Evolutionary conservation across 2,888 invertebrate genomes (phyloP).

Genomic region (Phalera bucephala): DNA sequence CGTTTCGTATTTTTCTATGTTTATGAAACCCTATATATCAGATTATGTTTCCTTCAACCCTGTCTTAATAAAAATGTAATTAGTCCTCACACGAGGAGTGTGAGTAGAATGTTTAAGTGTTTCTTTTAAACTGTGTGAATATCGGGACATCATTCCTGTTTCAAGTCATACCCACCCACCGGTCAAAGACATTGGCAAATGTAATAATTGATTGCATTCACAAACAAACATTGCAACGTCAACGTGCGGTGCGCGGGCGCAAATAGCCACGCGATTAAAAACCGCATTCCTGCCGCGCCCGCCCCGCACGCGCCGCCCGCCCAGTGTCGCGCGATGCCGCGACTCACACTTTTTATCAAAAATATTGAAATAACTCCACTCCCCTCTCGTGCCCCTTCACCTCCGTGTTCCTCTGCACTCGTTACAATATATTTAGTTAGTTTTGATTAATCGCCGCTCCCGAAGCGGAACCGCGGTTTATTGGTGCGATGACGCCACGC

Average conservation of each 20-base stretch:
- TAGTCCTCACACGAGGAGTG: no score
- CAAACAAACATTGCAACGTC: background rate
- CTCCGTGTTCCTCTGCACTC: background rate
- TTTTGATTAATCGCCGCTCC: background rate
- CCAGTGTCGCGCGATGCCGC: conserved; percentile 2
- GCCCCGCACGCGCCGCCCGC: no score
- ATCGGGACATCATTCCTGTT: no score
- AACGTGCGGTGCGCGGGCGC: background rate
- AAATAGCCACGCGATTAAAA: conserved; percentile 15
- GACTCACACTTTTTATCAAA: conserved; percentile 8
- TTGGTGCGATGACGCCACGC: background rate
- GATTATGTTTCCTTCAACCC: no score
- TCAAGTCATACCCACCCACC: no score
- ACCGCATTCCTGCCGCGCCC: conserved; percentile 15
- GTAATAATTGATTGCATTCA: no score
- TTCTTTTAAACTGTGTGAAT: no score
- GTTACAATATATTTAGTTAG: conserved; percentile 1
- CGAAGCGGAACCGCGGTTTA: background rate
- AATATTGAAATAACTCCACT: conserved; percentile 8
- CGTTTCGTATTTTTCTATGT: no score
- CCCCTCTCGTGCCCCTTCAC: background rate
- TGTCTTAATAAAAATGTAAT: no score
- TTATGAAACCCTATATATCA: no score
- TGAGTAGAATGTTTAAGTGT: no score
- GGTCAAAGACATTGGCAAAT: no score